phyloP scores from a whole-genome alignment of 1,140 invertebrate genomes.

The Drosophila eugracilis region DNA sequence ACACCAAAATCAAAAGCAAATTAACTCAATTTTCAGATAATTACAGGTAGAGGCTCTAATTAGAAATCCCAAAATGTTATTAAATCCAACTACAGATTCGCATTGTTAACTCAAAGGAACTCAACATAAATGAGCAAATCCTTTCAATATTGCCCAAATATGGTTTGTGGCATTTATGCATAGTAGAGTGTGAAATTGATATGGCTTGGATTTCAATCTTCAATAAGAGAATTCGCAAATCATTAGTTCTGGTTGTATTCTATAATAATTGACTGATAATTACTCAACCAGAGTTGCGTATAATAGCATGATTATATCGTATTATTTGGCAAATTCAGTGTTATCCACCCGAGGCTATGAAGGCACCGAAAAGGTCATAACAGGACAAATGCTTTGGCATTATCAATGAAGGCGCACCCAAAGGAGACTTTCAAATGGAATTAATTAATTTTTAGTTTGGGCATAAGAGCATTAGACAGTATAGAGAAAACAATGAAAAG shows the following conservation, averaged over 20 bases:
- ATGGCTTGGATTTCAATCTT: not conserved
- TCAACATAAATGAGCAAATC: slow-evolving; percentile 8
- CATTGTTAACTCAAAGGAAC: not conserved
- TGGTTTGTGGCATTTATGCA: not conserved
- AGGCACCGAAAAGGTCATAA: slow-evolving; percentile 15
- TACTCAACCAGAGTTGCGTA: slow-evolving; percentile 10
- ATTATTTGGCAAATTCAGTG: not conserved
- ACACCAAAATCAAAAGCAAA: not conserved
- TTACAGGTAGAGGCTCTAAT: not conserved
- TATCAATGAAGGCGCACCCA: slow-evolving; percentile 20
- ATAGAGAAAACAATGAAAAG: too few relatives aligned
- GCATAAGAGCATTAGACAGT: slow-evolving; percentile 28
- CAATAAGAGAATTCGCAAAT: not conserved
- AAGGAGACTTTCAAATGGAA: slow-evolving; percentile 16
- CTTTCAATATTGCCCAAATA: not conserved
- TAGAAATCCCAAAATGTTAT: not conserved
- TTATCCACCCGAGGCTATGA: slow-evolving; percentile 18
- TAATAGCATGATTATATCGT: slow-evolving; percentile 9
- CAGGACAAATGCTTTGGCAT: slow-evolving; percentile 19
- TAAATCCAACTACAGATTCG: not conserved
- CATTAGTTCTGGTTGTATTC: not conserved
- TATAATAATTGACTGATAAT: slow-evolving; percentile 45
- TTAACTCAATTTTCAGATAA: not conserved
- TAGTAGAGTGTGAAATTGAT: slow-evolving; percentile 16
- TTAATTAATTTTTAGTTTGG: slow-evolving; percentile 30